phyloP scores from a whole-genome alignment of 2,797 vertebrate genomes.

The Tamandua tetradactyla region DNA sequence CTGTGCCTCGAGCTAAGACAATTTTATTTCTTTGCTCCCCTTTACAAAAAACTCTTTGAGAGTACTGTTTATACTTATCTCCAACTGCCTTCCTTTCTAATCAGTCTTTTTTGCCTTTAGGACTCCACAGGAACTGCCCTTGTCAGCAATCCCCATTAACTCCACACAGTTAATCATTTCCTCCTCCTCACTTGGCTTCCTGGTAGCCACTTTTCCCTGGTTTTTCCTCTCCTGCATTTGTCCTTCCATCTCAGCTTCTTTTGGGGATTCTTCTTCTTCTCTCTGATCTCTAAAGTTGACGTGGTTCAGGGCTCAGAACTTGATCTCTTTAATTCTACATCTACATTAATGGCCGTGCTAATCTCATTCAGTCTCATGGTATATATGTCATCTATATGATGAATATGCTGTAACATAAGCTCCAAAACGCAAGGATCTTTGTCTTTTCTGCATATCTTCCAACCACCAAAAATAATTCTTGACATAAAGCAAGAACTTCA shows the following conservation, averaged over 20 bases:
- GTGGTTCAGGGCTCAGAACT: neutral
- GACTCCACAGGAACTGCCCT: neutral
- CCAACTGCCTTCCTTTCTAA: neutral
- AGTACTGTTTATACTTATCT: neutral
- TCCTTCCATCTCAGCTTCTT: neutral
- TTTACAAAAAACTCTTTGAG: neutral
- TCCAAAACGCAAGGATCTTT: neutral
- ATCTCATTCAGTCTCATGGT: neutral
- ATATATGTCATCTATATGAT: neutral
- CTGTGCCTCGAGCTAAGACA: neutral
- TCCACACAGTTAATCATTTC: neutral
- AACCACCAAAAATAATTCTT: neutral
- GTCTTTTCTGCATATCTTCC: neutral
- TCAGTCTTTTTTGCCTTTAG: neutral
- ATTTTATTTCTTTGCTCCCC: neutral
- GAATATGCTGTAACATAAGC: neutral
- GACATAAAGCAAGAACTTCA: constrained; percentile 28
- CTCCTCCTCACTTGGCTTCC: neutral
- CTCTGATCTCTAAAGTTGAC: neutral
- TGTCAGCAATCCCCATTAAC: neutral
- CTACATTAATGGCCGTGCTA: neutral
- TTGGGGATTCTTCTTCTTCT: neutral
- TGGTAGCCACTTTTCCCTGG: neutral
- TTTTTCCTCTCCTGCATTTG: neutral
- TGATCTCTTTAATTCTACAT: neutral